Base-by-base conservation (phyloP, 2,797 vertebrate genomes). In the Mallotus villosus region DNA sequence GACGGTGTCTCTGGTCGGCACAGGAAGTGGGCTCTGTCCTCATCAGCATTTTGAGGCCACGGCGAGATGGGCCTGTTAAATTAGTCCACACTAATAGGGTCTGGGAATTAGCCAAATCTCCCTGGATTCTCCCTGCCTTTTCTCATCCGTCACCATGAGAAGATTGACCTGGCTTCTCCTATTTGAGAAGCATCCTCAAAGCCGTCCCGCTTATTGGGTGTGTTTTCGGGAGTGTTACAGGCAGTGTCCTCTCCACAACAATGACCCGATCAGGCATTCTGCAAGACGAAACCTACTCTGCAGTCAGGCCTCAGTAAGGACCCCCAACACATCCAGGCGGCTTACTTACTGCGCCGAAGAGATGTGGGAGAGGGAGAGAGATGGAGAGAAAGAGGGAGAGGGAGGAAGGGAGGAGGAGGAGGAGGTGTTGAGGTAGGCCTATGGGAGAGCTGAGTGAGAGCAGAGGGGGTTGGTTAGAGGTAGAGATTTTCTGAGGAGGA, bases 51-150 rank as follows among this genome's bases (percentile, higher is more conserved):
- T 92, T 82, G 85, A 91, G 93, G 91, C 79, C 92, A 91, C 81
- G 84, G 87, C 81, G 81, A 88, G 89, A 93, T 92, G 89, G 89
- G 85, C 78, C 78, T 78, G 83, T 92, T 89, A 92, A 93, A 92
- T 93, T 91, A 93, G 92, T 90, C 81, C 90, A 87, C 82, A 88
- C 88, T 93, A 93, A 93, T 93, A 91, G 89, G 91, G 82, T 88
- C 82, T 87, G 92, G 91, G 91, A 93, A 78, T 91, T 83, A 71
- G 80, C 85, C 78, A 75, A 73, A 79, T 89, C 91, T 87, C 91
- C 62, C 73, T 79, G 86, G 90, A 86, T 70, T 74, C 84, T 79
- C 84, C 74, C 82, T 78, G 84, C 88, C 91, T 85, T 81, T 87
- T 81, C 83, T 90, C 79, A 78, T 89, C 82, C n/a, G 5, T 77